phyloP scores from a whole-genome alignment of 2,888 invertebrate genomes.

The Chironomus riparius region DNA sequence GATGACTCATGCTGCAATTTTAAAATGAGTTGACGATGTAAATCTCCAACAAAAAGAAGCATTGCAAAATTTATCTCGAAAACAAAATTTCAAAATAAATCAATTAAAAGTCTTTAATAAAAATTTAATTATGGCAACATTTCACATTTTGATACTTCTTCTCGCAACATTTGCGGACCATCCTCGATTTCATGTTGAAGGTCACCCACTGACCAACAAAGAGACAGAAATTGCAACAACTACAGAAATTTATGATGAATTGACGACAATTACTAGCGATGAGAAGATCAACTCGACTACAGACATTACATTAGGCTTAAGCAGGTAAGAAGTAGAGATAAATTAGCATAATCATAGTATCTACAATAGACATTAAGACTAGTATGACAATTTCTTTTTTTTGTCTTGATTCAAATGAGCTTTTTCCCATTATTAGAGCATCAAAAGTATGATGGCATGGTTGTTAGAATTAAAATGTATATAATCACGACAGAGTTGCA shows the following conservation, averaged over 20 bases:
- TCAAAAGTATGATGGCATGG: neutral
- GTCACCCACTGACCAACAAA: neutral
- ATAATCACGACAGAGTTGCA: neutral
- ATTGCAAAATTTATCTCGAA: neutral
- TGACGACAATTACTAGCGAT: neutral
- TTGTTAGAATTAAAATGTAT: neutral
- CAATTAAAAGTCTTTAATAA: neutral
- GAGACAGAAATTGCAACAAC: neutral
- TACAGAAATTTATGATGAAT: neutral
- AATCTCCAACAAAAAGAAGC: neutral
- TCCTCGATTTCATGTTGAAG: neutral
- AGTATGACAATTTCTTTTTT: neutral
- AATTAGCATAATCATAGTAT: neutral
- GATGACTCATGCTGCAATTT: neutral
- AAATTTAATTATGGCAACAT: neutral
- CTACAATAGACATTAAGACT: neutral
- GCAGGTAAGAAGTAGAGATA: neutral
- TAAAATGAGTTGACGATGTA: neutral
- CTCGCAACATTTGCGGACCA: neutral
- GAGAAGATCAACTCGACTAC: neutral
- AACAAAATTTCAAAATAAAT: neutral
- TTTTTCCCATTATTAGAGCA: constrained; percentile 5
- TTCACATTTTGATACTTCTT: neutral
- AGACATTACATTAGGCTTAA: neutral
- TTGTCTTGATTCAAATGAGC: neutral